Percentiles rank a stretch among this genome's conserved stretches.
These are phyloP conservation scores for Cyanocitta stelleri DNA, from an alignment of 2,113 vertebrate genomes.

Conservation along the genomic window DNA sequence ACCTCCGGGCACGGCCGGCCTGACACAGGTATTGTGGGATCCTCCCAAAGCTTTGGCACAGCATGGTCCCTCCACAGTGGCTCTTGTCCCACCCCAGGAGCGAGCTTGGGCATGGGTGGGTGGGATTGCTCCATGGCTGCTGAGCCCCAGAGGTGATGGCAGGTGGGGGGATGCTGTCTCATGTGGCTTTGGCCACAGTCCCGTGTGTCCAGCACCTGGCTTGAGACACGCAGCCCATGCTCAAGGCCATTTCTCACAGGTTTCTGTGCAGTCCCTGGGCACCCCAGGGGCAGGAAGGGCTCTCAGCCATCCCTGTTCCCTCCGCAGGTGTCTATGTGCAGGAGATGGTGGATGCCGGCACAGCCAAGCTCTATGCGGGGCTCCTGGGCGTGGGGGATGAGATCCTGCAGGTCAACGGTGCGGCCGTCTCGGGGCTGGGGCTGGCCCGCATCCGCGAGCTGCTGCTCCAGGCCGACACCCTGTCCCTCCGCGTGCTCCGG, in stretches of 20 bases:
- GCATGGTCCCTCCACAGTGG: rapidly evolving
- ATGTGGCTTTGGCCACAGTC: not conserved
- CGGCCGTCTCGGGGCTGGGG: conserved; percentile 80
- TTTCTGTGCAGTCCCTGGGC: not conserved
- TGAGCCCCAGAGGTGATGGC: not conserved
- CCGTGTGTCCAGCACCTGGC: rapidly evolving
- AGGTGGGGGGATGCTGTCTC: rapidly evolving
- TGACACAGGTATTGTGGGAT: conserved; percentile 77
- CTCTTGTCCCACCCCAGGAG: rapidly evolving
- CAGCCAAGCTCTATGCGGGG: conserved; percentile 84
- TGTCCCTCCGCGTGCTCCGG: conserved; percentile 82
- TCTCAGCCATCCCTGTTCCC: rapidly evolving
- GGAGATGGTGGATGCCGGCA: conserved; percentile 78
- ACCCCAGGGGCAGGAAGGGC: rapidly evolving
- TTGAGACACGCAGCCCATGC: rapidly evolving
- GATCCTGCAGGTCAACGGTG: conserved; percentile 90
- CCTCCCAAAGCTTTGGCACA: rapidly evolving
- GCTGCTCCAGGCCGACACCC: conserved; percentile 75
- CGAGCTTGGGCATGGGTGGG: rapidly evolving
- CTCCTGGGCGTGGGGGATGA: conserved; percentile 89
- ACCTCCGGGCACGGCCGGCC: conserved; percentile 86
- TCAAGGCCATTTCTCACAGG: not conserved
- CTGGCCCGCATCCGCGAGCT: conserved; percentile 78
- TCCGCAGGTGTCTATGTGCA: conserved; percentile 87
- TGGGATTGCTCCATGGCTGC: not conserved